These are phyloP conservation scores for Rhizomys pruinosus DNA, from an alignment of 2,113 vertebrate genomes.

Conservation along the genomic window DNA sequence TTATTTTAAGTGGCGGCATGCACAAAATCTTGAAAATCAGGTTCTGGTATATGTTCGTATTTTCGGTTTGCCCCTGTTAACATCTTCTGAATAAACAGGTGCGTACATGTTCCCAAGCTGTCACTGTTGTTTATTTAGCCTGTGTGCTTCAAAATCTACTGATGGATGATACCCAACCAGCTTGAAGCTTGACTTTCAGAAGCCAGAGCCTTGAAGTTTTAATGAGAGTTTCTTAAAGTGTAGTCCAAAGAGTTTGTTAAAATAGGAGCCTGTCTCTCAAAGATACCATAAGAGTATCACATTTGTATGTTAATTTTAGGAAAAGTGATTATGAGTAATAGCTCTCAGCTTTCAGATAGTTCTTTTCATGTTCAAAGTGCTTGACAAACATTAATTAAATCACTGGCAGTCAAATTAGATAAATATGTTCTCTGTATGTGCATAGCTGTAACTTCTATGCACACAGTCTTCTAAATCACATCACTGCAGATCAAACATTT, in stretches of 20 bases:
- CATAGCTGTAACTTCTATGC: slow-evolving; percentile 72
- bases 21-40: slow-evolving; percentile 86
- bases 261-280: slow-evolving; percentile 74
- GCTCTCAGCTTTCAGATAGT: slow-evolving; percentile 79
- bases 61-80: slow-evolving; percentile 88
- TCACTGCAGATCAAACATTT: slow-evolving; percentile 75
- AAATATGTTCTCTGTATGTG: slow-evolving; percentile 82
- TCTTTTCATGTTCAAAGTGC: slow-evolving; percentile 81
- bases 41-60: slow-evolving; percentile 85
- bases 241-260: slow-evolving; percentile 65
- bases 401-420: slow-evolving; percentile 82
- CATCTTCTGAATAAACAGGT: slow-evolving; percentile 88
- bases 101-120: slow-evolving; percentile 87
- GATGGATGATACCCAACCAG: slow-evolving; percentile 84
- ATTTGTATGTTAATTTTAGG: slow-evolving; percentile 81
- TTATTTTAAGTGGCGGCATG: slow-evolving; percentile 86
- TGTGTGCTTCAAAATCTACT: slow-evolving; percentile 83
- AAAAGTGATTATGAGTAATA: slow-evolving; percentile 80
- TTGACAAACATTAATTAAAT: slow-evolving; percentile 82
- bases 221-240: slow-evolving; percentile 81
- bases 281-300: slow-evolving; percentile 68
- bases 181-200: slow-evolving; percentile 82
- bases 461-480: slow-evolving; percentile 77
- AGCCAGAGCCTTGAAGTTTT: slow-evolving; percentile 82
- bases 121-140: slow-evolving; percentile 87